Base-by-base conservation (phyloP, 2,797 vertebrate genomes). In the Trichosurus vulpecula region DNA sequence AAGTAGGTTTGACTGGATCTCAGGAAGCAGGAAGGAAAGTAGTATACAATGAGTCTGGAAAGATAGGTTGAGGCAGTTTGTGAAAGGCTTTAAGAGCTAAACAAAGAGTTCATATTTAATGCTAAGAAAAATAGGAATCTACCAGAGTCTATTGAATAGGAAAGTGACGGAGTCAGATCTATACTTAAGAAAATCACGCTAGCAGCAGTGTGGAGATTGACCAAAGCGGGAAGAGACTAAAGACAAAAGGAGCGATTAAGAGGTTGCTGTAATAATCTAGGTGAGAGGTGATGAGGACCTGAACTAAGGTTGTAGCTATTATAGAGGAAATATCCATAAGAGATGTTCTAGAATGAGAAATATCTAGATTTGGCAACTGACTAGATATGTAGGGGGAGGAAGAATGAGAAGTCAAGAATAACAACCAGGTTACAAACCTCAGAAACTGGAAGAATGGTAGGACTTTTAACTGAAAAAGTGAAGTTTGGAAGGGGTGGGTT, bases 111-210 rank as follows among this genome's bases (percentile, higher is more conserved):
- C 53, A 35, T 1, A 66, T 52, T 96, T 91, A 90, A 92, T 94
- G 74, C 52, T 90, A 95, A 93, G 41, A 89, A 55, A 41, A 31
- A 53, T 52, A 31, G 89, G 12, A 96, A 96, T 90, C n/a, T 74
- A 74, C 27, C 94, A 9, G 51, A 0, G 2, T 90, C 16, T 74
- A 74, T 74, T 92, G 93, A 29, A 11, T 3, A 89, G 56, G 31
- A 93, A 11, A 52, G 22, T 89, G 58, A 89, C 12, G 57, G 58
- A 53, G 41, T 89, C 9, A 91, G 92, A 92, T 92, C 92, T 95
- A 51, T 61, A 90, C 96, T 94, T 92, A 31, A 53, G 91, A 97
- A 94, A 16, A 74, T 92, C 31, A 93, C 19, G 54, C 51, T 92
- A n/a, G 10, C 29, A 96, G 51, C 12, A 41, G 66, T 81, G 1